Percentiles rank a stretch among this genome's conserved stretches.
These are phyloP conservation scores for Panzeria rudis DNA, from an alignment of 2,888 invertebrate species.

Conservation along the genomic window DNA sequence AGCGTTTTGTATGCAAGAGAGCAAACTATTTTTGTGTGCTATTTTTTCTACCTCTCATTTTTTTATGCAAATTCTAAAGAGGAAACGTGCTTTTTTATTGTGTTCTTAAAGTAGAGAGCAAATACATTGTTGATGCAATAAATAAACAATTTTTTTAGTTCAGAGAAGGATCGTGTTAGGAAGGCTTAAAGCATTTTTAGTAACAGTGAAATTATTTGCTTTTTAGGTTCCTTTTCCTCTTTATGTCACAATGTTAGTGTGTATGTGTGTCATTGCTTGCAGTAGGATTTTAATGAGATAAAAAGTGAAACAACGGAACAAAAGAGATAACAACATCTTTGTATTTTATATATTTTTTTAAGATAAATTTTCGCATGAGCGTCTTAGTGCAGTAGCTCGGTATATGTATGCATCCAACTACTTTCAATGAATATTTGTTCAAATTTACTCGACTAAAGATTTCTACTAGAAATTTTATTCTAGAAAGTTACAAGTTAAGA, in stretches of 20 bases:
- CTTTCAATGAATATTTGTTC: too few relatives aligned
- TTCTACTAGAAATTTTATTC: too few relatives aligned
- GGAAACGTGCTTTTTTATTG: background rate
- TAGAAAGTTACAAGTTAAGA: too few relatives aligned
- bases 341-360: background rate
- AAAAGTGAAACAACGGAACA: background rate
- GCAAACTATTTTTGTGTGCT: background rate
- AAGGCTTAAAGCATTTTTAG: conserved; percentile 9
- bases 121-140: conserved; percentile 19
- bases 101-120: background rate
- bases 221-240: conserved; percentile 26
- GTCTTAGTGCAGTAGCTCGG: too few relatives aligned
- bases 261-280: conserved; percentile 13
- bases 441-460: too few relatives aligned
- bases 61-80: background rate
- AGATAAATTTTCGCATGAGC: background rate
- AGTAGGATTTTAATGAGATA: conserved; percentile 28
- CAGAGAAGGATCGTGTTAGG: background rate
- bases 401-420: too few relatives aligned
- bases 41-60: background rate
- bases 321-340: background rate
- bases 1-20: conserved; percentile 29
- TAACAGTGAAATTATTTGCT: conserved; percentile 17
- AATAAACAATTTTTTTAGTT: conserved; percentile 36
- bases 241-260: background rate